Base-by-base conservation (phyloP, 2,888 invertebrate genomes). In the Cataglyphis livida region DNA sequence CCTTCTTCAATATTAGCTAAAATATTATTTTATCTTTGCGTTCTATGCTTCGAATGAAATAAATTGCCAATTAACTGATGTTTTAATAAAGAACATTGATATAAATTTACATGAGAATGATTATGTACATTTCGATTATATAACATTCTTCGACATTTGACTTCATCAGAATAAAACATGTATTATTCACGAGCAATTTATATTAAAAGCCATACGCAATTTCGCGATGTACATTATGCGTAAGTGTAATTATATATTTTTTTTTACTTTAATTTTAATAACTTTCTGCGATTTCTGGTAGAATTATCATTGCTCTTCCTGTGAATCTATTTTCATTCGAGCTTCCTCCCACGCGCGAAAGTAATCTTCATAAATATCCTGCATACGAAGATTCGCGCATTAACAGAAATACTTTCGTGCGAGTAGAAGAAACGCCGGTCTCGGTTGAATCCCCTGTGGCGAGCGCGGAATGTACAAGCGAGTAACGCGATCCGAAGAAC, bases 361-460 rank as follows among this genome's bases (percentile, higher is more conserved):
- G 44, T 59, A 78, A 78, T 78, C 59, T 78, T 78, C 78, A 68
- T 78, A 68, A 59, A 78, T 68, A 68, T 68, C 68, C 35, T 2
- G 51, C 51, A n/a, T 44, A 28, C 66, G 21, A 5, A 57, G 57
- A 7, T 68, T 44, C 21, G 18, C 10, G 4, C 35, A 78, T 78
- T 59, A 68, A 59, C 21, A 44, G 21, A 68, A 78, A 59, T 68
- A 59, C 35, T 78, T 59, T 4, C 44, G 51, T n/a, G 51, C 51
- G 44, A 78, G 32, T 59, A 21, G 41, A 59, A 78, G 68, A 44
- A 59, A 68, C 51, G 35, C 38, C n/a, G 68, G 68, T 51, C 25
- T 35, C 25, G 57, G 32, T 10, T 44, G 25, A 59, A 21, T 70
- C 70, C 78, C 70, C 59, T 12, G 70, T 48, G 59, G 70, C 59